Evolutionary conservation across 2,888 invertebrate species (phyloP).

Genomic region (Lithosia quadra): DNA sequence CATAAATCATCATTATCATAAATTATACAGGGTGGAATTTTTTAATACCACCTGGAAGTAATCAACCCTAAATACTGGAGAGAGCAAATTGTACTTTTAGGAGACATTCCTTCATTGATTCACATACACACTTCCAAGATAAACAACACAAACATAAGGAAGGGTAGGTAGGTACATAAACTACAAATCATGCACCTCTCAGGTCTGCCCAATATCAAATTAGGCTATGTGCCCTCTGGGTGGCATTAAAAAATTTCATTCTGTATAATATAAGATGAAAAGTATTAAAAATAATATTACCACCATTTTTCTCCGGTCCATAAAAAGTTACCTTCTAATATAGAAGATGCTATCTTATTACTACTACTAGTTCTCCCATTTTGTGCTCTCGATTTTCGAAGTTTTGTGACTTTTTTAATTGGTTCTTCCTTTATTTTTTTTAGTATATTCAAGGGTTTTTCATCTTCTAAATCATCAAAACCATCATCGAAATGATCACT

Average conservation of each 20-base stretch:
- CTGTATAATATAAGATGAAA: background rate
- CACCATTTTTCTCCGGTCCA: slow-evolving; percentile 81
- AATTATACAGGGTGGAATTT: background rate
- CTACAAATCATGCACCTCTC: too few relatives aligned
- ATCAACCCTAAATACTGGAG: too few relatives aligned
- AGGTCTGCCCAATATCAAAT: too few relatives aligned
- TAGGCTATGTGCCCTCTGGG: too few relatives aligned
- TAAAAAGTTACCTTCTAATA: slow-evolving; percentile 76
- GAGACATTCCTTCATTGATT: too few relatives aligned
- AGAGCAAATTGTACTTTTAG: too few relatives aligned
- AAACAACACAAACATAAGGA: too few relatives aligned
- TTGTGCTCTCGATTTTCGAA: slow-evolving; percentile 36
- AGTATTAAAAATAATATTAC: slow-evolving; percentile 57
- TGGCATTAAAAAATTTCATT: too few relatives aligned
- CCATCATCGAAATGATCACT: slow-evolving; percentile 49
- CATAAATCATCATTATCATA: background rate
- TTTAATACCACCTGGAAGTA: too few relatives aligned
- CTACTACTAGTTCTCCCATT: slow-evolving; percentile 60
- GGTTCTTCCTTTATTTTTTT: slow-evolving; percentile 44
- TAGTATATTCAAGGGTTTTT: slow-evolving; percentile 48
- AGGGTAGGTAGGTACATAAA: too few relatives aligned
- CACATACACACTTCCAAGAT: too few relatives aligned
- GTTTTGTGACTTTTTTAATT: slow-evolving; percentile 41
- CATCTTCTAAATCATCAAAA: slow-evolving; percentile 50
- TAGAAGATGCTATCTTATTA: slow-evolving; percentile 72